Evolutionary conservation across 2,888 invertebrate genomes (phyloP).

Genomic region (Spatulosminthurus flaviceps): DNA sequence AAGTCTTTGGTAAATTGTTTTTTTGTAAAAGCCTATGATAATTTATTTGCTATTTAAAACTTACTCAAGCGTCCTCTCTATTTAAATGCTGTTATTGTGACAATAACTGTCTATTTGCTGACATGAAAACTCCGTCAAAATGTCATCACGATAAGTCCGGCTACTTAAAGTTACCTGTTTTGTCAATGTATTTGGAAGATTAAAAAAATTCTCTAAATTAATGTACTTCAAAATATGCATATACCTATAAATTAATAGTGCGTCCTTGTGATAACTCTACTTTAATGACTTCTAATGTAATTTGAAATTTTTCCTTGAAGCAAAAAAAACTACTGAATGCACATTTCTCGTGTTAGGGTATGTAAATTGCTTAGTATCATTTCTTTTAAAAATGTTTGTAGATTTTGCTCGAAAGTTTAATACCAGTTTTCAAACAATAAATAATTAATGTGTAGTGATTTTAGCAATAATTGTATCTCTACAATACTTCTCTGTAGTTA

Average conservation of each 20-base stretch:
- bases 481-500: not conserved
- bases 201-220: not conserved
- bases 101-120: not conserved
- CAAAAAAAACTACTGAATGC: not conserved
- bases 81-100: no score
- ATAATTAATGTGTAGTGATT: not conserved
- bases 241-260: no score
- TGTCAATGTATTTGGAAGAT: slow-evolving; percentile 1
- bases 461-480: not conserved
- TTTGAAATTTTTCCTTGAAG: not conserved
- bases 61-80: no score
- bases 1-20: no score
- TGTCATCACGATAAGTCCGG: not conserved
- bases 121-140: not conserved
- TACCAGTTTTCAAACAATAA: slow-evolving; percentile 1
- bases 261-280: slow-evolving; percentile 39
- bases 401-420: slow-evolving; percentile 5
- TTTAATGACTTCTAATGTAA: slow-evolving; percentile 6
- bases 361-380: not conserved
- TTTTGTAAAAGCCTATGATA: no score
- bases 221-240: slow-evolving; percentile 15
- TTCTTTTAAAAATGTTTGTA: not conserved
- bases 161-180: slow-evolving; percentile 39
- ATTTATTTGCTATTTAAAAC: no score
- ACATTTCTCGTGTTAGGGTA: not conserved